Base-by-base conservation (phyloP, 2,888 invertebrate species). In the Lamproptera curius region DNA sequence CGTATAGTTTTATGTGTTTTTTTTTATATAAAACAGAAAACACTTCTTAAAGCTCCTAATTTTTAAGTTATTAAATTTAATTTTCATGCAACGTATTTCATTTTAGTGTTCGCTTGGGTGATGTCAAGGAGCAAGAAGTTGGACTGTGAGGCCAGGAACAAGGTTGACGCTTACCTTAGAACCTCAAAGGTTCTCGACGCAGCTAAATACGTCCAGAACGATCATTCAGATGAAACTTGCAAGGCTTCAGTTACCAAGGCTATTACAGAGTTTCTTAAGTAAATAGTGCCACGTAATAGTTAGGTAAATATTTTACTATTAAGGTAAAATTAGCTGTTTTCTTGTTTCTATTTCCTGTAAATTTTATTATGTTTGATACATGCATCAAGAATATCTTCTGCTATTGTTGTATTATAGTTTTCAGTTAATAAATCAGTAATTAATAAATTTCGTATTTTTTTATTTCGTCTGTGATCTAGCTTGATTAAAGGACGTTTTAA, bases 61-160 rank as follows among this genome's bases (percentile, higher is more conserved):
- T n/a, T n/a, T n/a, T n/a, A n/a, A n/a, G n/a, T n/a, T n/a, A n/a
- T n/a, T n/a, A n/a, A n/a, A n/a, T n/a, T n/a, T n/a, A n/a, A n/a
- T n/a, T n/a, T n/a, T n/a, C n/a, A n/a, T n/a, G n/a, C n/a, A n/a
- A 20, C 20, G 6, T 9, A 14, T 40, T 15, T 33, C 11, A 1
- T 61, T 69, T 15, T 70, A 87, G 86, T 77, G 16, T 69, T 65
- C 41, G 61, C 68, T 11, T 86, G 85, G 86, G 58, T 86, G 17
- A 67, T 83, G 1, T 73, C 83, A 17, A 70, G 83, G 37, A 63
- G 60, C 40, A 76, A 77, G 67, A 69, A 58, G 2, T 59, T 84
- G 33, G 74, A 76, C 46, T 78, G 78, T 5, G 77, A 76, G 1
- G 70, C 75, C 2, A 79, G 80, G 63, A 60, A 70, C 0, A 70